phyloP scores from a whole-genome alignment of 2,888 invertebrate species.

The Nymphalis urticae region DNA sequence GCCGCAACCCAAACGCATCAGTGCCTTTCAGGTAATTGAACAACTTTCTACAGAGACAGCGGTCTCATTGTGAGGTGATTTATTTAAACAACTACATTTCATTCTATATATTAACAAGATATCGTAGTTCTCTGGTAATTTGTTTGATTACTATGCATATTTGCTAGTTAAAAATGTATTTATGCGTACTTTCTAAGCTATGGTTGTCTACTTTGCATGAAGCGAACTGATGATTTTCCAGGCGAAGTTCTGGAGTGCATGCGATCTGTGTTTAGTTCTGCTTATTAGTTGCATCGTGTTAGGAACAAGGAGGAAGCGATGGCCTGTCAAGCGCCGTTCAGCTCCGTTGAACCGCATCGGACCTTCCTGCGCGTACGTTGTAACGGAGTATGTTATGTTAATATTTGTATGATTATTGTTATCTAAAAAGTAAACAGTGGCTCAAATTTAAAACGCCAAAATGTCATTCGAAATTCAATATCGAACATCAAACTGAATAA shows the following conservation, averaged over 20 bases:
- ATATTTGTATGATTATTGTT: slow-evolving; percentile 51
- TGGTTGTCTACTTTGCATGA: slow-evolving; percentile 56
- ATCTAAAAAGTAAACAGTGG: slow-evolving; percentile 36
- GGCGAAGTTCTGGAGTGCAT: slow-evolving; percentile 55
- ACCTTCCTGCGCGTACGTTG: slow-evolving; percentile 64
- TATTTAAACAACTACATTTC: slow-evolving; percentile 46
- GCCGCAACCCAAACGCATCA: slow-evolving; percentile 77
- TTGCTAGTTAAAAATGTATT: slow-evolving; percentile 44
- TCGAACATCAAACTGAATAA: no score
- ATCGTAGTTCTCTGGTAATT: slow-evolving; percentile 41
- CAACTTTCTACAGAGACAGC: slow-evolving; percentile 63
- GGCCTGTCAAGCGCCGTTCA: slow-evolving; percentile 65
- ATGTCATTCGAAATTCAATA: no score
- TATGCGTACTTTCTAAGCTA: slow-evolving; percentile 67
- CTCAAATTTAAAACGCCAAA: no score
- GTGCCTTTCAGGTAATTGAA: slow-evolving; percentile 80
- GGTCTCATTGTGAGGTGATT: slow-evolving; percentile 54
- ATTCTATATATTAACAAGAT: slow-evolving; percentile 35
- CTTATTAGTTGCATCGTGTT: slow-evolving; percentile 41
- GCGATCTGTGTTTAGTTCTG: slow-evolving; percentile 36
- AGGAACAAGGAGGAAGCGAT: slow-evolving; percentile 49
- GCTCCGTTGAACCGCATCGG: slow-evolving; percentile 75
- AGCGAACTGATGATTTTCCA: slow-evolving; percentile 55
- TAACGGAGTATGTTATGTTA: slow-evolving; percentile 66
- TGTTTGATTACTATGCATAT: slow-evolving; percentile 39